These are phyloP conservation scores for Rhinolophus sinicus DNA, from an alignment of 2,113 vertebrate genomes.

Conservation along the genomic window DNA sequence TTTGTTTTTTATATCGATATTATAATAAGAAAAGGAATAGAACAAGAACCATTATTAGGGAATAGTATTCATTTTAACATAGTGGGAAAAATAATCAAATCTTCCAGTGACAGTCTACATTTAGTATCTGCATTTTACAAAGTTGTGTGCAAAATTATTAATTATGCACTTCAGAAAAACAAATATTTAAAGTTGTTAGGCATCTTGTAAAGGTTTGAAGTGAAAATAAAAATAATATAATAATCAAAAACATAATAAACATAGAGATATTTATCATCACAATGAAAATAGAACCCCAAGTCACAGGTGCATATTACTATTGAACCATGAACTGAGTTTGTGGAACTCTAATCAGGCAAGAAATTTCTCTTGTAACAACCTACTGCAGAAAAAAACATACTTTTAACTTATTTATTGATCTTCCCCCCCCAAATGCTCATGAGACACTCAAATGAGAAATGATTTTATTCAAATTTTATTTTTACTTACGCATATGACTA, in stretches of 20 bases:
- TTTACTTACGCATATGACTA: not conserved
- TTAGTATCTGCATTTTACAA: not conserved
- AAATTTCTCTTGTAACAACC: not conserved
- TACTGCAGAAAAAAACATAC: not conserved
- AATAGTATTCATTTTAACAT: not conserved
- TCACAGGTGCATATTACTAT: not conserved
- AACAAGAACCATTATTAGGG: not conserved
- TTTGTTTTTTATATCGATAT: not conserved
- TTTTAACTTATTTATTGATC: not conserved
- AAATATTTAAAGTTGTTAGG: constrained; percentile 47
- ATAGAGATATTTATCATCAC: not conserved
- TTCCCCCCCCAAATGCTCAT: not conserved
- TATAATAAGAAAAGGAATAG: not conserved
- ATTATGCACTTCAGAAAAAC: not conserved
- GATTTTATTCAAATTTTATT: not conserved
- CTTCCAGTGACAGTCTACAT: not conserved
- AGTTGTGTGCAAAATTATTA: not conserved
- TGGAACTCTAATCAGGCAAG: not conserved
- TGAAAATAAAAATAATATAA: not conserved
- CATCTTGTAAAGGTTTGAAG: not conserved
- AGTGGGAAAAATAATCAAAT: not conserved
- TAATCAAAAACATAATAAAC: not conserved
- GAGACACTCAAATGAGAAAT: not conserved
- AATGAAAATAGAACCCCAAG: not conserved
- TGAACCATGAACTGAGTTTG: not conserved